Percentiles rank a stretch among this genome's conserved stretches.
Conservation (phyloP, 2,113 vertebrate genomes). For the Cinclus cinclus region DNA sequence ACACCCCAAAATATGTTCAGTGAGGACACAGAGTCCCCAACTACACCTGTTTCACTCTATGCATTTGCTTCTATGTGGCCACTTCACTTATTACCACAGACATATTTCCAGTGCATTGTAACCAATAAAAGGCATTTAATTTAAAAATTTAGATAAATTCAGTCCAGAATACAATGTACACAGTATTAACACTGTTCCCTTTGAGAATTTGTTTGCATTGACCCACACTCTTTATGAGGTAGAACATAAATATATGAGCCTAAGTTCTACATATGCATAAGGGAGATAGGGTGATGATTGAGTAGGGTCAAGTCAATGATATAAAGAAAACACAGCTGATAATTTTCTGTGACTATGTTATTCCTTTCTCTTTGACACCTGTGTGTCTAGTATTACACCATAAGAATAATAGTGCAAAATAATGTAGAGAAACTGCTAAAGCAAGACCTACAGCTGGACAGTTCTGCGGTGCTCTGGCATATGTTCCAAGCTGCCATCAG, state of each 20-base stretch:
- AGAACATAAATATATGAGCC: background rate
- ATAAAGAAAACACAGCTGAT: background rate
- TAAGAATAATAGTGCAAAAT: background rate
- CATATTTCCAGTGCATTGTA: background rate
- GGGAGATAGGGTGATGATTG: background rate
- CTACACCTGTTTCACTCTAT: background rate
- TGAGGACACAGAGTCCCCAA: background rate
- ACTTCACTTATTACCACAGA: background rate
- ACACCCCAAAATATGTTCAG: background rate
- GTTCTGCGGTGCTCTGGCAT: background rate
- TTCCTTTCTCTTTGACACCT: background rate
- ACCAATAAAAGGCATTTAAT: background rate
- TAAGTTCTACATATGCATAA: background rate
- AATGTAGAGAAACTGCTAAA: background rate
- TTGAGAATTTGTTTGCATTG: background rate
- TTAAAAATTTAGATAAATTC: background rate
- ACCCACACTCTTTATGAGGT: background rate
- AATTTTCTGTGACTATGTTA: background rate
- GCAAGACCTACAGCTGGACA: background rate
- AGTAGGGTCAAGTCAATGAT: background rate
- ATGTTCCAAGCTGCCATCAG: background rate
- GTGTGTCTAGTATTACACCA: background rate
- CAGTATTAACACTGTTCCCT: background rate
- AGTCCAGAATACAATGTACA: background rate
- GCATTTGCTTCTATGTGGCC: background rate